phyloP scores from a whole-genome alignment of 2,888 invertebrate species.

The Leptopilina syphax region DNA sequence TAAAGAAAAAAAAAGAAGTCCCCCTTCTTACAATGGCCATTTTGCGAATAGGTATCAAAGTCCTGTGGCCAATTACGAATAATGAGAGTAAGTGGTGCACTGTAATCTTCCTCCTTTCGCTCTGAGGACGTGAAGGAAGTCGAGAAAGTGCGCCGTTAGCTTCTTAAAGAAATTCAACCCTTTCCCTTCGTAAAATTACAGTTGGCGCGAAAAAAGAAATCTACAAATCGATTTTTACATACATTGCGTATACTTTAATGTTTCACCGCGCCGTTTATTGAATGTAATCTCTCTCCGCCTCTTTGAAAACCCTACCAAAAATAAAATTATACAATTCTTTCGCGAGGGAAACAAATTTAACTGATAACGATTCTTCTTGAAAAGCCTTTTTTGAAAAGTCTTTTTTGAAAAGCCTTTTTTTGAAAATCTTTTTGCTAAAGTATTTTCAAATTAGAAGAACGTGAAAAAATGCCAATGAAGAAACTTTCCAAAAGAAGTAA shows the following conservation, averaged over 20 bases:
- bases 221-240: conserved; percentile 6
- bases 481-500: no score
- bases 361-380: no score
- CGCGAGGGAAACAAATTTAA: not conserved
- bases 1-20: not conserved
- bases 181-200: conserved; percentile 26
- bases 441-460: no score
- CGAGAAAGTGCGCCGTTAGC: conserved; percentile 44
- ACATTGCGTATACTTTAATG: not conserved
- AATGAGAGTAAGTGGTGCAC: conserved; percentile 64
- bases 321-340: conserved; percentile 1
- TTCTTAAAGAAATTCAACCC: conserved; percentile 44
- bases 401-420: no score
- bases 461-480: no score
- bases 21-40: not conserved
- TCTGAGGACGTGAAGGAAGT: conserved; percentile 31
- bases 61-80: conserved; percentile 62
- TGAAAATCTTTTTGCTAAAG: no score
- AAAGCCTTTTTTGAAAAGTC: no score
- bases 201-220: not conserved
- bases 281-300: not conserved
- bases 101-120: conserved; percentile 53
- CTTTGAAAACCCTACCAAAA: no score
- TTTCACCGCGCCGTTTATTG: not conserved
- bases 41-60: not conserved